Conservation (phyloP, 2,113 vertebrate species). For the Harpagus bidentatus region DNA sequence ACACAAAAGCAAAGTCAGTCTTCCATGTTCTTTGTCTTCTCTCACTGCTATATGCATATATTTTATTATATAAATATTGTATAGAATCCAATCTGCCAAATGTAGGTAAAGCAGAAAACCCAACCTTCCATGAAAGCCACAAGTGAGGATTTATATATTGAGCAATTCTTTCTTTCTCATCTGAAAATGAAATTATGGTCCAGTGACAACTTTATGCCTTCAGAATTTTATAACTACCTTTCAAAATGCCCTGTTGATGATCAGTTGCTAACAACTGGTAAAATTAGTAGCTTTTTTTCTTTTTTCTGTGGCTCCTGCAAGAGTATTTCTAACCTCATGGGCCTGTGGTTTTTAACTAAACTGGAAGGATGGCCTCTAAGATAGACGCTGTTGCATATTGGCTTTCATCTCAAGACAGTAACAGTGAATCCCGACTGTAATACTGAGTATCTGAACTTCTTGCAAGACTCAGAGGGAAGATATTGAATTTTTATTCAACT, state of each 20-base stretch:
- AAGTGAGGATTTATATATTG: neutral
- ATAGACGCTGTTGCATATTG: neutral
- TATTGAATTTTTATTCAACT: neutral
- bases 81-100: neutral
- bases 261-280: neutral
- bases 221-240: neutral
- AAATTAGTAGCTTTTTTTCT: neutral
- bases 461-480: neutral
- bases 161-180: neutral
- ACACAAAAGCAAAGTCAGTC: slow-evolving; percentile 92
- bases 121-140: neutral
- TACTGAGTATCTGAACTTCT: neutral
- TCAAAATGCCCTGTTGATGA: neutral
- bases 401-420: neutral
- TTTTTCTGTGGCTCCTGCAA: neutral
- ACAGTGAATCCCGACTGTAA: neutral
- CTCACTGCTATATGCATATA: neutral
- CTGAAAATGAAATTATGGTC: neutral
- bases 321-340: neutral
- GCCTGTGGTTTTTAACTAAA: neutral
- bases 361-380: neutral
- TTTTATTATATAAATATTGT: neutral
- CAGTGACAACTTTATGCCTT: neutral
- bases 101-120: neutral
- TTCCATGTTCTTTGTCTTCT: neutral